Conservation (phyloP, 64 coral and sea anemone genomes). For the Hydrozoanthus tunicans region DNA sequence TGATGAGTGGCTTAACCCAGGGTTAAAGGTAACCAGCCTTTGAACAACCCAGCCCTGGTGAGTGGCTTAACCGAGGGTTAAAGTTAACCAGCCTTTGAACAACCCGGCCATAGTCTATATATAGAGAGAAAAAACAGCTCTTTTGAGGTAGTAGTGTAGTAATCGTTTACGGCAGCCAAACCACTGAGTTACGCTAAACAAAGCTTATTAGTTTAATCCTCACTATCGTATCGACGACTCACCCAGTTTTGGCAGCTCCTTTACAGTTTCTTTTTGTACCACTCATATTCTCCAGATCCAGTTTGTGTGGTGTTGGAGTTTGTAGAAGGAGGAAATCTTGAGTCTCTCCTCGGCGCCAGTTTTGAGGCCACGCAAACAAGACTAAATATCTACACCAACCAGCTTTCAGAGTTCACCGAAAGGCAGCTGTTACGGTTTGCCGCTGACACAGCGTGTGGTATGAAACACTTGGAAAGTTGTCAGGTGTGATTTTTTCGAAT, state of each 20-base stretch:
- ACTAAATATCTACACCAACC: slow-evolving; percentile 6
- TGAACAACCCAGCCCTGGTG: too few relatives aligned
- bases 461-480: slow-evolving; percentile 19
- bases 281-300: neutral
- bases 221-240: too few relatives aligned
- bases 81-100: too few relatives aligned
- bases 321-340: slow-evolving; percentile 20
- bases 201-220: too few relatives aligned
- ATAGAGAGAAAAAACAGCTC: too few relatives aligned
- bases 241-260: neutral
- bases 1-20: too few relatives aligned
- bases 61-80: too few relatives aligned
- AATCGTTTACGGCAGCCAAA: too few relatives aligned
- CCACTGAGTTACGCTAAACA: too few relatives aligned
- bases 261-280: neutral
- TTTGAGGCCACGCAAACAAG: neutral
- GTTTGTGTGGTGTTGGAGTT: slow-evolving; percentile 39
- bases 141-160: too few relatives aligned
- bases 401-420: slow-evolving; percentile 31
- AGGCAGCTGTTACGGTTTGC: slow-evolving; percentile 38
- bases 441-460: slow-evolving; percentile 34
- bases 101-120: too few relatives aligned
- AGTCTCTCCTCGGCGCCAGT: slow-evolving; percentile 8
- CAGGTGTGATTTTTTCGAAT: neutral
- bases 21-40: too few relatives aligned